Evolutionary conservation across 2,113 vertebrate species (phyloP).

Genomic region (Ailuropoda melanoleuca): DNA sequence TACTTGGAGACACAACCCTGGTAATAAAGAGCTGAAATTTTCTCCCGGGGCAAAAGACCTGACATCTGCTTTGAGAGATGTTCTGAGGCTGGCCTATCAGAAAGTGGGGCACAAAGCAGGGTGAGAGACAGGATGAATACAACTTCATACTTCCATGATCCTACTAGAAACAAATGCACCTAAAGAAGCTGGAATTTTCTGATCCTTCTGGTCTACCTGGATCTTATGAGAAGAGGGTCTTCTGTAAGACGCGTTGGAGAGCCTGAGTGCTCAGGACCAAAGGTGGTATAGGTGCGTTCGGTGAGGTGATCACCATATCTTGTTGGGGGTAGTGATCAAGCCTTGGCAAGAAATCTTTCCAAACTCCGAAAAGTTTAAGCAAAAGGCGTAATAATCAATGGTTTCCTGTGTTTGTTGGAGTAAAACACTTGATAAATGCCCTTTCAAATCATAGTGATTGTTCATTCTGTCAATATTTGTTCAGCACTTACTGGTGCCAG

Average conservation of each 20-base stretch:
- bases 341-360: not conserved
- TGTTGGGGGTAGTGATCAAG: too few relatives aligned
- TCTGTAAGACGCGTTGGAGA: fast-evolving
- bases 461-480: not conserved
- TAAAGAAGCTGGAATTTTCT: not conserved
- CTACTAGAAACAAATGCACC: not conserved
- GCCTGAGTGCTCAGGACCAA: fast-evolving
- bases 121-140: not conserved
- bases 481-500: not conserved
- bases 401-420: not conserved
- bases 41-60: not conserved
- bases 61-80: not conserved
- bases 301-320: not conserved
- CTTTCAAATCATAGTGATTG: not conserved
- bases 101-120: not conserved
- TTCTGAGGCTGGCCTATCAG: not conserved
- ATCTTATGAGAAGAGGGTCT: not conserved
- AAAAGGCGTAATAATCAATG: not conserved
- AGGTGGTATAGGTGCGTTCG: not conserved
- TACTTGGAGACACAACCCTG: not conserved
- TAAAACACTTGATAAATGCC: not conserved
- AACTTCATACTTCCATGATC: not conserved
- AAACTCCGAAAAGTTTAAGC: not conserved
- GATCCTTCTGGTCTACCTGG: not conserved
- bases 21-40: not conserved